Base-by-base conservation (phyloP, 2,888 invertebrate species). In the Stenotaenia linearis region DNA sequence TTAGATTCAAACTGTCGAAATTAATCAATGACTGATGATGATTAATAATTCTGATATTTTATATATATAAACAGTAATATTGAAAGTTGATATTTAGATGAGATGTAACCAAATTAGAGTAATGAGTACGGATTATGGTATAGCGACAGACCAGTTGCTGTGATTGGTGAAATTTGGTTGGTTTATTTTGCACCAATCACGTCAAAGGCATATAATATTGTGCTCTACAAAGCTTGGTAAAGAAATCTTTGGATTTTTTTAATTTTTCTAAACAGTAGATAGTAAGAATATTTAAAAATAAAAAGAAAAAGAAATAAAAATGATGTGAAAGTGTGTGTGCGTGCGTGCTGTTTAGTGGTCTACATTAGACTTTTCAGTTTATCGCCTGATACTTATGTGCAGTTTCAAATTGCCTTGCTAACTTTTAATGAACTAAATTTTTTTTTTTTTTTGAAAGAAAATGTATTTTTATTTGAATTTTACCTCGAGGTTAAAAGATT, bases 241-340 rank as follows among this genome's bases (percentile, higher is more conserved):
- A 56, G 23, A 56, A 56, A 18, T 56, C 56, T 56, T 56, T 56
- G 56, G 21, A 56, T 56, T 56, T 56, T 56, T 56, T 56, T 56
- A 56, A 21, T 56, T 56, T 56, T 56, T 56, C 9, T 15, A 50
- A 56, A 12, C 18, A 56, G 21, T 56, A 56, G 18, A 18, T 56
- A 56, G 56, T 3, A n/a, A 7, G 23, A 56, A 75, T 75, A 32
- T 75, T 75, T 28, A 75, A 74, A 12, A 6, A 69, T 12, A 25
- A 28, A 25, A 69, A 69, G 69, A 69, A 69, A 69, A 7, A 69
- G 3, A 40, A 40, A 37, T n/a, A 21, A 74, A 74, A 74, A 10
- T 75, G 32, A 75, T 75, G 75, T 75, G 75, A 32, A 75, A 25
- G 75, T 75, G 75, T 75, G 32, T 75, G 75, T 75, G 75, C 25